Evolutionary conservation across 2,888 invertebrate species (phyloP).

Genomic region (Malthinus seriepunctatus): DNA sequence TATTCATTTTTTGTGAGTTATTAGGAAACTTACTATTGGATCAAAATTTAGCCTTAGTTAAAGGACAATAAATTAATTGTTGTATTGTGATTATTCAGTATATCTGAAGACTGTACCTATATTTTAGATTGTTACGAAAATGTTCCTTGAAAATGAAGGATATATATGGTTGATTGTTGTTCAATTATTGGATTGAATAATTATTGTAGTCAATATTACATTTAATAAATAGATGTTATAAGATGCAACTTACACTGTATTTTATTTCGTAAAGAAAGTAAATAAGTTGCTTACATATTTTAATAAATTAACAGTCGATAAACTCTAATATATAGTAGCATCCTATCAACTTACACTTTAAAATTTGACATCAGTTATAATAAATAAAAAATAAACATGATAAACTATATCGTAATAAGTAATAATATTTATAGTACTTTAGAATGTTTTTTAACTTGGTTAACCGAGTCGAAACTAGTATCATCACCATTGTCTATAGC

Average conservation of each 20-base stretch:
- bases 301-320: no score
- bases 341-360: no score
- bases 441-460: not conserved
- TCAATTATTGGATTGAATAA: conserved; percentile 5
- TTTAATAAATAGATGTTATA: no score
- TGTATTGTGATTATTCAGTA: conserved; percentile 26
- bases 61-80: conserved; percentile 26
- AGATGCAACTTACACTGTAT: no score
- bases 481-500: conserved; percentile 62
- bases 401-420: not conserved
- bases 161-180: conserved; percentile 6
- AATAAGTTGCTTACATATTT: no score
- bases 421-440: not conserved
- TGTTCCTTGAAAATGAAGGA: conserved; percentile 1
- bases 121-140: conserved; percentile 22
- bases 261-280: no score
- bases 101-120: conserved; percentile 26
- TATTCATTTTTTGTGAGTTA: not conserved
- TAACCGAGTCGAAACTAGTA: conserved; percentile 34
- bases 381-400: no score
- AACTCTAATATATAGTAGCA: no score
- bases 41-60: conserved; percentile 26
- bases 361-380: no score
- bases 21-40: conserved; percentile 5
- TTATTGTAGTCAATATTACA: conserved; percentile 9